phyloP scores from a whole-genome alignment of 2,888 invertebrate species.

The Papilio protenor region DNA sequence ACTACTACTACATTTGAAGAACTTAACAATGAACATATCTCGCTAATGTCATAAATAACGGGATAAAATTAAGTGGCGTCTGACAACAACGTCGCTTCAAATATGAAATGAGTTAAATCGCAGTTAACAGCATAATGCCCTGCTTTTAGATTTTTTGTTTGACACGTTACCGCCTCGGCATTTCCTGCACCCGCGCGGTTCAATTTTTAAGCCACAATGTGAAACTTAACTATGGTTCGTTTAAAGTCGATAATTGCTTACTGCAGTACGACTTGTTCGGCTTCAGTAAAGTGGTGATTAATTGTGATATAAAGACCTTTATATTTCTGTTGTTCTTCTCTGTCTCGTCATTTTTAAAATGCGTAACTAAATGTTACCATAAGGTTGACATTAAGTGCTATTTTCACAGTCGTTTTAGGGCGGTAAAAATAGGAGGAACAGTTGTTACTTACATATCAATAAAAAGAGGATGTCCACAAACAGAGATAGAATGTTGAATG shows the following conservation, averaged over 20 bases:
- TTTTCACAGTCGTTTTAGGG: conserved; percentile 50
- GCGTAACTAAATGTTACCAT: conserved; percentile 65
- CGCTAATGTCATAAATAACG: conserved; percentile 59
- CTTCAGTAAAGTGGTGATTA: conserved; percentile 76
- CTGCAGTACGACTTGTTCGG: conserved; percentile 46
- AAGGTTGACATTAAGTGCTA: conserved; percentile 57
- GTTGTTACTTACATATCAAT: conserved; percentile 33
- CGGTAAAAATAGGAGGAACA: conserved; percentile 43
- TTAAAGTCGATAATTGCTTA: conserved; percentile 41
- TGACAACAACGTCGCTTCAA: conserved; percentile 74
- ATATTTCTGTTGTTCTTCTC: conserved; percentile 76
- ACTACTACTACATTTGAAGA: not conserved
- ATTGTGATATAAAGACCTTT: conserved; percentile 80
- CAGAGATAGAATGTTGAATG: not conserved
- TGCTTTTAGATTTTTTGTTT: conserved; percentile 79
- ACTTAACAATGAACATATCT: conserved; percentile 31
- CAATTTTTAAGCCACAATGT: conserved; percentile 42
- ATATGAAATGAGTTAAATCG: conserved; percentile 82
- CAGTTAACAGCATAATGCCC: conserved; percentile 78
- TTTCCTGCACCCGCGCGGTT: conserved; percentile 76
- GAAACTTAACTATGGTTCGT: conserved; percentile 55
- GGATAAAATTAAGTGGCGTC: conserved; percentile 75
- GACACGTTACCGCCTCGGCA: conserved; percentile 75
- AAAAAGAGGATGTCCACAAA: conserved; percentile 7
- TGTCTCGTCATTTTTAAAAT: conserved; percentile 70